phyloP scores from a whole-genome alignment of 1,140 invertebrate species.

The Drosophila sproati region DNA sequence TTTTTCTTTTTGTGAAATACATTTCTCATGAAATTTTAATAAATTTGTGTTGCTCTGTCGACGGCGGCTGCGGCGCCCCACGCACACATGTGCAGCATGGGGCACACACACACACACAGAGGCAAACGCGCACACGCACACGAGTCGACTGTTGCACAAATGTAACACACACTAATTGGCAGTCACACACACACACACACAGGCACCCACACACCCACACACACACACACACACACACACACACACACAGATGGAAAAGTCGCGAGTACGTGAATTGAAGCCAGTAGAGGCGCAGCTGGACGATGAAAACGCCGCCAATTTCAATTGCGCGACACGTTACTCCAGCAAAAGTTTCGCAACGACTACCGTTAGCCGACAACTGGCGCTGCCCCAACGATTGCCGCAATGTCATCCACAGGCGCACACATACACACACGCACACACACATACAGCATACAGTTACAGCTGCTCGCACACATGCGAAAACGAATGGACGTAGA shows the following conservation, averaged over 20 bases:
- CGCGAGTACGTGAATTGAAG: constrained; percentile 40
- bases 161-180: constrained; percentile 60
- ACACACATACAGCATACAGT: constrained; percentile 17
- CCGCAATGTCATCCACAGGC: constrained; percentile 71
- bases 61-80: constrained; percentile 25
- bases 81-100: constrained; percentile 28
- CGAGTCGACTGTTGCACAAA: constrained; percentile 53
- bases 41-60: constrained; percentile 22
- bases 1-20: background rate
- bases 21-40: constrained; percentile 20
- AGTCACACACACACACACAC: constrained; percentile 38
- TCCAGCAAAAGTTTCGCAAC: constrained; percentile 80
- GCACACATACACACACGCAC: constrained; percentile 26
- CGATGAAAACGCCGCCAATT: constrained; percentile 64
- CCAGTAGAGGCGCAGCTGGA: constrained; percentile 35
- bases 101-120: constrained; percentile 22
- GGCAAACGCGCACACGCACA: constrained; percentile 17
- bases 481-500: constrained; percentile 61
- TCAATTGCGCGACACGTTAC: constrained; percentile 74
- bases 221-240: constrained; percentile 7
- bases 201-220: background rate
- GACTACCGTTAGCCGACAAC: constrained; percentile 71
- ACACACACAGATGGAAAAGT: constrained; percentile 18
- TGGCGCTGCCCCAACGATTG: constrained; percentile 73
- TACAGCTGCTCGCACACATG: constrained; percentile 33